phyloP scores from a whole-genome alignment of 35 echinoderm and acorn worm species.

The Lytechinus pictus region DNA sequence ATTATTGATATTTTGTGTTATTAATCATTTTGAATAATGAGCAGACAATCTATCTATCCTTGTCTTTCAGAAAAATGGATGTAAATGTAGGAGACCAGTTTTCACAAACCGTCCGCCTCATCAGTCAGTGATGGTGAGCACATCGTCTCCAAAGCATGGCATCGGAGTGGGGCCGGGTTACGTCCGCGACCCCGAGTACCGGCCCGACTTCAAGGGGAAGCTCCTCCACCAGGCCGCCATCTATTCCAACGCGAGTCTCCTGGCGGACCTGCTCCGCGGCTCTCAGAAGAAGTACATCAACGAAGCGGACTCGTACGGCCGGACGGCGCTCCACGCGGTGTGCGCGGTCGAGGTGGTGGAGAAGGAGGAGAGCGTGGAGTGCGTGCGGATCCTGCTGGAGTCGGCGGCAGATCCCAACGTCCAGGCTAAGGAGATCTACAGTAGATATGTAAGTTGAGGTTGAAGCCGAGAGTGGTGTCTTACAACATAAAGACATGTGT shows the following conservation, averaged over 20 bases:
- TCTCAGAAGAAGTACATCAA: constrained; percentile 77
- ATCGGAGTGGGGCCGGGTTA: neutral
- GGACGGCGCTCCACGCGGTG: constrained; percentile 86
- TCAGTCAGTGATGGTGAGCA: neutral
- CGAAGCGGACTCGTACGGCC: constrained; percentile 73
- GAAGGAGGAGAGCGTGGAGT: constrained; percentile 80
- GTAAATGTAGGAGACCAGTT: neutral
- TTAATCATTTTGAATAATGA: too few species aligned
- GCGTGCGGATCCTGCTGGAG: constrained; percentile 73
- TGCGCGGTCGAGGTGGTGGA: constrained; percentile 71
- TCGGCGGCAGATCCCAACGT: constrained; percentile 89
- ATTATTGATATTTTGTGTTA: too few species aligned
- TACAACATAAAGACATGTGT: too few species aligned
- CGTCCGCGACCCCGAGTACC: constrained; percentile 35
- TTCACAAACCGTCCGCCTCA: neutral
- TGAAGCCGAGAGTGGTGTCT: neutral
- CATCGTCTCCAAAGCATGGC: neutral
- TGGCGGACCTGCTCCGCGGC: constrained; percentile 81
- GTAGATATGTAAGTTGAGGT: constrained; percentile 70
- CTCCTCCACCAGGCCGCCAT: constrained; percentile 90
- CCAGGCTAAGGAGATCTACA: constrained; percentile 56
- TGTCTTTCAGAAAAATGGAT: neutral
- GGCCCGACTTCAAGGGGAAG: constrained; percentile 67
- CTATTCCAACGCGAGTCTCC: constrained; percentile 73
- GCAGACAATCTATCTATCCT: neutral